Conservation (phyloP, 2,797 vertebrate species). For the Hapalemur alaotrensis region DNA sequence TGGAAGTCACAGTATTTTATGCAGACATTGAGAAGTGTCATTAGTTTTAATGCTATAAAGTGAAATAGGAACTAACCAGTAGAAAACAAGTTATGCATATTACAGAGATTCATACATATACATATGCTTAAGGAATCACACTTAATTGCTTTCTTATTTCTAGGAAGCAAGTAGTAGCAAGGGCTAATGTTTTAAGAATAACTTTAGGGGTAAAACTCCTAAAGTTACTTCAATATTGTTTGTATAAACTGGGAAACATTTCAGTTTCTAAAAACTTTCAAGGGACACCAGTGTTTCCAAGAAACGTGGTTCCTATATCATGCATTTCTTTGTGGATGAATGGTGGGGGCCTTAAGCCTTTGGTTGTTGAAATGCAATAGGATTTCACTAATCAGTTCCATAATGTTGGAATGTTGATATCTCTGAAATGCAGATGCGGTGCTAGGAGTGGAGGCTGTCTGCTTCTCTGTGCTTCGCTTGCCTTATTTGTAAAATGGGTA, state of each 20-base stretch:
- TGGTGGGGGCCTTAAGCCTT: not conserved
- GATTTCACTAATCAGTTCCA: not conserved
- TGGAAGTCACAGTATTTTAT: not conserved
- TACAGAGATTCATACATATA: not conserved
- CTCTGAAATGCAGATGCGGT: not conserved
- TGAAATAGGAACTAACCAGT: not conserved
- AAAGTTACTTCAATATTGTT: not conserved
- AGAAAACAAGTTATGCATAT: not conserved
- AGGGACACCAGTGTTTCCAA: not conserved
- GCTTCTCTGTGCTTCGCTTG: not conserved
- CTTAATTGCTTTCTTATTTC: not conserved
- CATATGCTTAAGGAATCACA: conserved; percentile 10
- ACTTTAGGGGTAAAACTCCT: not conserved
- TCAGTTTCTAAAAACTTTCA: not conserved
- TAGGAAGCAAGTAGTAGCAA: not conserved
- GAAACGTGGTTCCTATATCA: not conserved
- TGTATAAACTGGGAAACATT: not conserved
- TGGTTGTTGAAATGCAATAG: not conserved
- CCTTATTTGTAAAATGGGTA: not conserved
- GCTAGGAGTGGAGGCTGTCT: not conserved
- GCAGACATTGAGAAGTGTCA: not conserved
- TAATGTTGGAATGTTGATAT: not conserved
- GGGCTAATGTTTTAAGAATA: not conserved
- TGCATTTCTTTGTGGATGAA: not conserved
- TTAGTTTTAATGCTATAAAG: not conserved